Evolutionary conservation across 92 coral and sea anemone species (phyloP).

Genomic region (Diadumene lineata): DNA sequence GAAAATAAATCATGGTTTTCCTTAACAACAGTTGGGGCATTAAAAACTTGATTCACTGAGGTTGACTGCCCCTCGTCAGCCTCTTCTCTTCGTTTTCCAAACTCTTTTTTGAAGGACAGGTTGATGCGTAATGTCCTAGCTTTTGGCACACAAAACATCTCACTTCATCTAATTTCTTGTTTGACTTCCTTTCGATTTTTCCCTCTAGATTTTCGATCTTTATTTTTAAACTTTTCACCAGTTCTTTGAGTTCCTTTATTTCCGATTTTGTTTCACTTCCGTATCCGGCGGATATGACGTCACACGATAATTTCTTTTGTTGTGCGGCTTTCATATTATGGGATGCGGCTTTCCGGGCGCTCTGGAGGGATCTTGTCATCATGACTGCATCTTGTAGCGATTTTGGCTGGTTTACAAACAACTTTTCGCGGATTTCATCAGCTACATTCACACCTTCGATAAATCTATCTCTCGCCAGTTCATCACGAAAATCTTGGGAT

Average conservation of each 20-base stretch:
- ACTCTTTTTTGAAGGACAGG: too few species aligned
- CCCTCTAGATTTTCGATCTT: conserved; percentile 39
- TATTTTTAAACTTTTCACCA: conserved; percentile 42
- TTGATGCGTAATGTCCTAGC: too few species aligned
- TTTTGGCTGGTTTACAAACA: not conserved
- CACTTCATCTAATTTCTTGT: too few species aligned
- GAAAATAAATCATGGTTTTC: not conserved
- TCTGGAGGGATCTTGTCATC: conserved; percentile 7
- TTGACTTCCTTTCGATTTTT: conserved; percentile 22
- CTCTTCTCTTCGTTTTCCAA: too few species aligned
- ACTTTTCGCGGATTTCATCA: conserved; percentile 5
- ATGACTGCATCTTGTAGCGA: conserved; percentile 22
- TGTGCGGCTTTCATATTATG: not conserved
- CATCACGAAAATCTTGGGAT: not conserved
- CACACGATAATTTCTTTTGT: not conserved
- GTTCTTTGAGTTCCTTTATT: conserved; percentile 40
- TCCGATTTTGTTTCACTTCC: conserved; percentile 37
- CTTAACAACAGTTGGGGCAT: not conserved
- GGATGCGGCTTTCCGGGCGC: conserved; percentile 25
- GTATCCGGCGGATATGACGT: conserved; percentile 15
- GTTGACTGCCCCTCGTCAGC: too few species aligned
- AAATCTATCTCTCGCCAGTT: not conserved
- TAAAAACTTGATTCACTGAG: too few species aligned
- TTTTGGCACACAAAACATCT: too few species aligned
- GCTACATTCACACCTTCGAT: not conserved